Evolutionary conservation across 2,113 vertebrate species (phyloP).

Genomic region (Cervus canadensis): DNA sequence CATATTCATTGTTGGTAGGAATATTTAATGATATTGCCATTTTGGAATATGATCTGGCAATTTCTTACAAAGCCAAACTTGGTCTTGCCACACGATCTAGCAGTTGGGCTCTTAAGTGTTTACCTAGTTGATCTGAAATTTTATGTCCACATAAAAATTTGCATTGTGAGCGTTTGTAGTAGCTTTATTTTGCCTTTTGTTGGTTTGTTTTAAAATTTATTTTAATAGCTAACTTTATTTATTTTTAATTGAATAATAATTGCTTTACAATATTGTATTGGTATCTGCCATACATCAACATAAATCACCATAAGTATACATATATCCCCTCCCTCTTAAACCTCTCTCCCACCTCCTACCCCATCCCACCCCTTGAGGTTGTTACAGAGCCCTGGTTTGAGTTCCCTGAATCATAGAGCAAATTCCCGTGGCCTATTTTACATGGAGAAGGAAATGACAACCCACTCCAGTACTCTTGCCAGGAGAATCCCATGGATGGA

Average conservation of each 20-base stretch:
- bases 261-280: neutral
- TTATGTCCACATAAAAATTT: neutral
- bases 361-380: neutral
- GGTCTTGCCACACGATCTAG: neutral
- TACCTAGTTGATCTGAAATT: neutral
- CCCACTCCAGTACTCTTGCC: too few relatives aligned
- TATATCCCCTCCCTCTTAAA: neutral
- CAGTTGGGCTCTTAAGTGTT: neutral
- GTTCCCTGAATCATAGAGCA: neutral
- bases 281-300: neutral
- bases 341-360: neutral
- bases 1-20: neutral
- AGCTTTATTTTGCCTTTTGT: neutral
- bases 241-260: neutral
- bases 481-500: too few relatives aligned
- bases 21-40: neutral
- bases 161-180: neutral
- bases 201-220: neutral
- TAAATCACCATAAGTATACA: neutral
- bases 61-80: neutral
- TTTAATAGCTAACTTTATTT: neutral
- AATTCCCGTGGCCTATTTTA: neutral
- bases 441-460: neutral
- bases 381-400: neutral
- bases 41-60: neutral